phyloP scores from a whole-genome alignment of 2,797 vertebrate genomes.

The Cetoscarus ocellatus region DNA sequence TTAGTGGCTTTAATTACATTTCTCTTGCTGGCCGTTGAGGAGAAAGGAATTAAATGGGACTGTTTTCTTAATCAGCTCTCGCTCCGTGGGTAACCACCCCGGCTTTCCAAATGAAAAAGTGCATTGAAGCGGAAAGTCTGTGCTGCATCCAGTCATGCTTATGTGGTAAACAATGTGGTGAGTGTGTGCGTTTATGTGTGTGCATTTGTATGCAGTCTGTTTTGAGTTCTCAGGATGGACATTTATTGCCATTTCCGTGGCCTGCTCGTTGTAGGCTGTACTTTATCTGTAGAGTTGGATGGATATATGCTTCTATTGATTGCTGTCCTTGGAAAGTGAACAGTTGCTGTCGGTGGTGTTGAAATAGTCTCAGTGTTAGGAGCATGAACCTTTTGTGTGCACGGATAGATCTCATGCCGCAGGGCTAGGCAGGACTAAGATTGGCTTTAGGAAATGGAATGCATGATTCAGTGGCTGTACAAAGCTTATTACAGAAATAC shows the following conservation, averaged over 20 bases:
- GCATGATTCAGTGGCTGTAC: slow-evolving; percentile 57
- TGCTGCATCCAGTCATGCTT: slow-evolving; percentile 79
- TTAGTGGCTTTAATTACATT: slow-evolving; percentile 86
- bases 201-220: slow-evolving; percentile 44
- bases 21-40: slow-evolving; percentile 81
- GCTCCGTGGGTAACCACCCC: slow-evolving; percentile 77
- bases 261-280: slow-evolving; percentile 58
- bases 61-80: slow-evolving; percentile 85
- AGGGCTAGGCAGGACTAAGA: slow-evolving; percentile 52
- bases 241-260: slow-evolving; percentile 73
- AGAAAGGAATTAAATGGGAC: slow-evolving; percentile 85
- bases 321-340: slow-evolving; percentile 74
- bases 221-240: slow-evolving; percentile 62
- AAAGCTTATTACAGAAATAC: slow-evolving; percentile 71
- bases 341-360: slow-evolving; percentile 62
- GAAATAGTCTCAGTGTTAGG: slow-evolving; percentile 65
- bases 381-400: slow-evolving; percentile 72
- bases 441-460: slow-evolving; percentile 65
- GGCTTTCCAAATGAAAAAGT: slow-evolving; percentile 85
- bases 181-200: slow-evolving; percentile 43
- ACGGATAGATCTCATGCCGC: slow-evolving; percentile 60
- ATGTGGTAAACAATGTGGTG: slow-evolving; percentile 77
- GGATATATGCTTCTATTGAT: slow-evolving; percentile 80
- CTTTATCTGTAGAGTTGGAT: slow-evolving; percentile 63
- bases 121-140: slow-evolving; percentile 77